Conservation (phyloP, 2,113 vertebrate species). For the Suncus etruscus region DNA sequence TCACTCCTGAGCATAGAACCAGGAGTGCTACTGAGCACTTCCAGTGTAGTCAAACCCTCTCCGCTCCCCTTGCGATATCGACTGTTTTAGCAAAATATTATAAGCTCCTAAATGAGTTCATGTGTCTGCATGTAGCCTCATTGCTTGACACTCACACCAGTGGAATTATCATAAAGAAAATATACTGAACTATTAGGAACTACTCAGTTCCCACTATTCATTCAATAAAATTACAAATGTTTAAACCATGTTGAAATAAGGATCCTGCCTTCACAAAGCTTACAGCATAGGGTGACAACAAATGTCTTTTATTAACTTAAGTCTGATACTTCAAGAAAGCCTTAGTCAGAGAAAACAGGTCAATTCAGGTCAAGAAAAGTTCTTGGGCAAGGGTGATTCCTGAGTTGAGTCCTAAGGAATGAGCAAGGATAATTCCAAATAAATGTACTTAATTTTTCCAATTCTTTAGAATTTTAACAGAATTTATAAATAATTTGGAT, state of each 20-base stretch:
- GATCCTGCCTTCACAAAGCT: constrained; percentile 34
- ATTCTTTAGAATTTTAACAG: constrained; percentile 22
- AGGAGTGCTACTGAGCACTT: too few species aligned
- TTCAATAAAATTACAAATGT: constrained; percentile 52
- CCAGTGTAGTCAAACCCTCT: too few species aligned
- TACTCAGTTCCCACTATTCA: constrained; percentile 6
- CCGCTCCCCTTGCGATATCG: background rate
- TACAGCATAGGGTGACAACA: constrained; percentile 26
- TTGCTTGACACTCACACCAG: constrained; percentile 22
- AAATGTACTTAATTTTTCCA: constrained; percentile 55
- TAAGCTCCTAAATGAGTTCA: background rate
- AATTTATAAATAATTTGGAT: constrained; percentile 15
- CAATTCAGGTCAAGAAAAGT: constrained; percentile 41
- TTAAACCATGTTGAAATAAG: constrained; percentile 35
- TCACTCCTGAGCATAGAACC: too few species aligned
- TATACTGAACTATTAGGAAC: background rate
- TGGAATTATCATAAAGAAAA: constrained; percentile 19
- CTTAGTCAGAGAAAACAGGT: constrained; percentile 38
- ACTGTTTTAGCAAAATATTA: constrained; percentile 41
- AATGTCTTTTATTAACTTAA: background rate
- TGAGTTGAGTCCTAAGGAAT: constrained; percentile 37
- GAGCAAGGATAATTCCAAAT: constrained; percentile 47
- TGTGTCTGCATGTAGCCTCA: background rate
- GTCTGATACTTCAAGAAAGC: constrained; percentile 12
- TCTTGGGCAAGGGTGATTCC: constrained; percentile 35